Evolutionary conservation across 2,888 invertebrate species (phyloP).

Genomic region (Heterodera filipjevi): DNA sequence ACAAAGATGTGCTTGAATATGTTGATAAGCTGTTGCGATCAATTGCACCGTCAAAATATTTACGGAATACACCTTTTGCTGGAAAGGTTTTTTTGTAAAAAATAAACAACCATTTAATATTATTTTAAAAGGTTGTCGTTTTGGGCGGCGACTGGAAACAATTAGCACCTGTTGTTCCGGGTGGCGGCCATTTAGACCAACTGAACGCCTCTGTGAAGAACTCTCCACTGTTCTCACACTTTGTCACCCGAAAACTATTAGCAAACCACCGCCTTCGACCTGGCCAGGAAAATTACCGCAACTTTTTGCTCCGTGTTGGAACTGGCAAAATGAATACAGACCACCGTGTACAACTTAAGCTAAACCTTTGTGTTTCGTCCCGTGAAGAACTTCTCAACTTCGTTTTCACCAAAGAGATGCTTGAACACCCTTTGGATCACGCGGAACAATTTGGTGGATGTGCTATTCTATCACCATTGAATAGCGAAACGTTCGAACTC

Average conservation of each 20-base stretch:
- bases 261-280: background rate
- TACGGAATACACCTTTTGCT: slow-evolving; percentile 25
- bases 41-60: background rate
- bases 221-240: slow-evolving; percentile 5
- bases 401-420: background rate
- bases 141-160: slow-evolving; percentile 40
- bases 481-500: slow-evolving; percentile 10
- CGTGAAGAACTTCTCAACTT: background rate
- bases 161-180: background rate
- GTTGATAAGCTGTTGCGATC: slow-evolving; percentile 26
- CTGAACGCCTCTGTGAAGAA: slow-evolving; percentile 14
- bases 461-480: background rate
- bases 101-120: background rate
- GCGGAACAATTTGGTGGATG: background rate
- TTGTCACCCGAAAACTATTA: slow-evolving; percentile 11
- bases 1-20: slow-evolving; percentile 20
- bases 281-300: slow-evolving; percentile 11
- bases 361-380: background rate
- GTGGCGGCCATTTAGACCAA: background rate
- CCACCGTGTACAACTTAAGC: background rate
- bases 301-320: slow-evolving; percentile 15
- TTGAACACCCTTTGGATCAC: background rate
- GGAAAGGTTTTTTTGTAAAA: slow-evolving; percentile 26
- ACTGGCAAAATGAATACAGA: background rate
- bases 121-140: background rate